Evolutionary conservation across 2,888 invertebrate species (phyloP), one percentile per base, ranked within the genome.

Genomic region (Corythucha ciliata): DNA sequence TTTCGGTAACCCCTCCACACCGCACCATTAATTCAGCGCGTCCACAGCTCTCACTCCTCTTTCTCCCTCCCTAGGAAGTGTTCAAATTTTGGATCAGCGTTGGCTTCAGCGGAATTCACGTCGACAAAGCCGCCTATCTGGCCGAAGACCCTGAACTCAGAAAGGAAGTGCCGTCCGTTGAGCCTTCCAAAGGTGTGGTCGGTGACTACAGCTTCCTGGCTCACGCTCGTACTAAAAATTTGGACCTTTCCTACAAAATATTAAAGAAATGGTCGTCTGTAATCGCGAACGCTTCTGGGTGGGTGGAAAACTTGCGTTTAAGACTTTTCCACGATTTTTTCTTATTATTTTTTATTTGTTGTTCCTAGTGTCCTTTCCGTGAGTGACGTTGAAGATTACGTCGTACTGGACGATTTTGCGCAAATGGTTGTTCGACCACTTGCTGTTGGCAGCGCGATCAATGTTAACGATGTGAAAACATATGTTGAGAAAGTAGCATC

Each of bases 21-120:
- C n/a, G n/a, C n/a, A n/a, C n/a, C n/a, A n/a, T n/a, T n/a, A n/a
- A n/a, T n/a, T n/a, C n/a, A n/a, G n/a, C n/a, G n/a, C n/a, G 14
- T 49, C 16, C 21, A 44, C 22, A 16, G 24, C 18, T 41, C 20
- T 24, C 6, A n/a, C 33, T 39, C 45, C n/a, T 37, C 16, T 4
- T 22, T 4, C 12, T 41, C 32, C n/a, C 12, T 42, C 54, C 61
- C n/a, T 71, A 80, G 62, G 70, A 72, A 0, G 81, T 83, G 1
- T 66, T 93, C 1, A 68, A 70, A 32, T 77, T 76, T 59, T 87
- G 91, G 78, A 64, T 91, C 57, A 70, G 76, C 4, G 72, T 79
- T 3, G 93, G 92, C 0, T 81, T 88, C 0, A 78, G 76, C 57
- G 96, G 96, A 3, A 79, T 96, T 63, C 79, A 89, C 63, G 67